Evolutionary conservation across 1,140 invertebrate species (phyloP), one percentile per base, ranked within the genome.

Genomic region (Zaprionus davidi): DNA sequence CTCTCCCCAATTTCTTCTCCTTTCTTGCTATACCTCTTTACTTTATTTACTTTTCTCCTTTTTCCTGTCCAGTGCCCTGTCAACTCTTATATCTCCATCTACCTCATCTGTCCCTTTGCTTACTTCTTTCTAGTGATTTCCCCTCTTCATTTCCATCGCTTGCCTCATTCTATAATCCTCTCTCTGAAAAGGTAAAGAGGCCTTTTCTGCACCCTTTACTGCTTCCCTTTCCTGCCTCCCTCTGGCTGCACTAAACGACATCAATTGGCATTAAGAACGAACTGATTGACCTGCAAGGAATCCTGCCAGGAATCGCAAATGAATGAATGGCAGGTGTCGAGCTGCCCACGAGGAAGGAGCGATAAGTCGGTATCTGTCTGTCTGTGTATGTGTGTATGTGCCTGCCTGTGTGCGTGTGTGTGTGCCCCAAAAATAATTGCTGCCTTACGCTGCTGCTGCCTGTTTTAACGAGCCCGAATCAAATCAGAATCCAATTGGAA

Each of bases 201-300:
- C 7, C 7, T 17, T n/a, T 46, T 46, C 46, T 24, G 46, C 20
- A 20, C 3, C 46, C 20, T 24, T 24, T 13, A 13, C 46, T 13
- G 5, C 20, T 3, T 24, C 22, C 1, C 22, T 22, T 22, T 2
- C 1, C 22, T 51, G 0, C 11, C 46, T 13, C 4, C 9, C 46
- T 11, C 12, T 17, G 20, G 5, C 46, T 22, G 31, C 60, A 41
- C 41, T 62, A 70, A 81, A 60, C 68, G 63, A 28, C 71, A 58
- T 78, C 67, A 78, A 70, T 67, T 71, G 65, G 26, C 58, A 79
- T 72, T 62, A 59, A 53, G 49, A 36, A 24, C 13, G 58, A 56
- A 22, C 53, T 49, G 57, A 69, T 38, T 59, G 71, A 24, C 49
- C 57, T 31, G 51, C 5, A 59, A 28, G 51, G 51, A 41, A 41